Base-by-base conservation (phyloP, 2,888 invertebrate species). In the Drosophila anceps region DNA sequence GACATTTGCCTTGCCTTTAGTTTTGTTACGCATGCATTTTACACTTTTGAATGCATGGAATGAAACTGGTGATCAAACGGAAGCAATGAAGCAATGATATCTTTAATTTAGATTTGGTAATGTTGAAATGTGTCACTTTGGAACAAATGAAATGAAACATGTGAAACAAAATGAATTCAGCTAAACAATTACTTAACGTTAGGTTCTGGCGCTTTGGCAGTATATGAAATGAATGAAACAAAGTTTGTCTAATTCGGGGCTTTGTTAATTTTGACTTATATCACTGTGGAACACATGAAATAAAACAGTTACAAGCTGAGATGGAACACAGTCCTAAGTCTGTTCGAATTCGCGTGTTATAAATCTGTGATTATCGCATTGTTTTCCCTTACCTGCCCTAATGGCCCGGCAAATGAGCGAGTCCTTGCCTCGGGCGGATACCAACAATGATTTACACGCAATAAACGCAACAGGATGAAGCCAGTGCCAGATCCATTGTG, bases 391-490 rank as follows among this genome's bases (percentile, higher is more conserved):
- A 69, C 73, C 62, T 76, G 73, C 33, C 35, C 76, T 57, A 72
- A 72, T 76, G 61, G 44, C 9, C 39, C 39, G 64, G 59, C 53
- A 58, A 68, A 61, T 61, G 58, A 51, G 20, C 59, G 10, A n/a
- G 55, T 35, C 43, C 53, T 24, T 35, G 29, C 43, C 53, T 20
- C 9, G 6, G 51, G 41, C 65, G 15, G 31, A 13, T 58, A 48
- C 44, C 63, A 66, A 68, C 60, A 69, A 71, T 84, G 84, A 85
- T 84, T 84, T 85, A 84, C 76, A 76, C 72, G 84, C 73, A 84
- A 84, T 84, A 79, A 84, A 78, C 69, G 57, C 73, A 74, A 73
- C 66, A 54, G 46, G 58, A 33, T 35, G 29, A 51, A 33, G 24
- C 33, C 37, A 31, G 39, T 66, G 43, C 20, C 29, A 10, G 37